phyloP scores from a whole-genome alignment of 2,888 invertebrate genomes.

The Cancer borealis region DNA sequence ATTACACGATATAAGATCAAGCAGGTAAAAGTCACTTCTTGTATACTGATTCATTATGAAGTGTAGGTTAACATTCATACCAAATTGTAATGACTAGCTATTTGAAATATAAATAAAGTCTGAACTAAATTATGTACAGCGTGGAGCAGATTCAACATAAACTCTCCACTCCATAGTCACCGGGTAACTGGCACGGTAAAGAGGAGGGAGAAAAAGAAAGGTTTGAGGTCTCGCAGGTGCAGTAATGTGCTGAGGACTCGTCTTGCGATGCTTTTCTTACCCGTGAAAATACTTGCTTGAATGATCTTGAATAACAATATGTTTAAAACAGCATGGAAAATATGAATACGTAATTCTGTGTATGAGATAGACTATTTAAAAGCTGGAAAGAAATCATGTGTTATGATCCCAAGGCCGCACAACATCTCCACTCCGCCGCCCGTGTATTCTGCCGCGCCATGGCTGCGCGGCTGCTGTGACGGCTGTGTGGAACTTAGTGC shows the following conservation, averaged over 20 bases:
- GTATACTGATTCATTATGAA: not conserved
- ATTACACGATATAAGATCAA: not conserved
- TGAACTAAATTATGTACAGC: constrained; percentile 31
- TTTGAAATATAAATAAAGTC: not conserved
- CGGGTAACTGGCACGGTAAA: constrained; percentile 73
- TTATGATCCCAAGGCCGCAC: constrained; percentile 56
- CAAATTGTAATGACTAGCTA: not conserved
- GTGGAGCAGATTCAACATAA: not conserved
- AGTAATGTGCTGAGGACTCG: constrained; percentile 61
- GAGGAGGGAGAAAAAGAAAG: constrained; percentile 71
- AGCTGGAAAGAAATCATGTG: constrained; percentile 26
- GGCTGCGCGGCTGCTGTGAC: constrained; percentile 77
- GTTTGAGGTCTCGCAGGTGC: constrained; percentile 67
- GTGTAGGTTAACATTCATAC: not conserved
- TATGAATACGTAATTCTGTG: not conserved
- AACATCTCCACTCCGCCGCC: constrained; percentile 57
- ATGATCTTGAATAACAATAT: not conserved
- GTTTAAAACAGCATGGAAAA: not conserved
- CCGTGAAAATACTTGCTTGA: not conserved
- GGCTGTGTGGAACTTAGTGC: constrained; percentile 59
- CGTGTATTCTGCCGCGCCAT: constrained; percentile 75
- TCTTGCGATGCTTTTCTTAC: constrained; percentile 41
- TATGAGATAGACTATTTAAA: not conserved
- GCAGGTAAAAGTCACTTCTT: not conserved
- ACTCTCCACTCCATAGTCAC: not conserved